These are phyloP conservation scores for Spongilla lacustris DNA, from an alignment of 37 sponge, comb jelly and placozoan genomes.

Conservation along the genomic window DNA sequence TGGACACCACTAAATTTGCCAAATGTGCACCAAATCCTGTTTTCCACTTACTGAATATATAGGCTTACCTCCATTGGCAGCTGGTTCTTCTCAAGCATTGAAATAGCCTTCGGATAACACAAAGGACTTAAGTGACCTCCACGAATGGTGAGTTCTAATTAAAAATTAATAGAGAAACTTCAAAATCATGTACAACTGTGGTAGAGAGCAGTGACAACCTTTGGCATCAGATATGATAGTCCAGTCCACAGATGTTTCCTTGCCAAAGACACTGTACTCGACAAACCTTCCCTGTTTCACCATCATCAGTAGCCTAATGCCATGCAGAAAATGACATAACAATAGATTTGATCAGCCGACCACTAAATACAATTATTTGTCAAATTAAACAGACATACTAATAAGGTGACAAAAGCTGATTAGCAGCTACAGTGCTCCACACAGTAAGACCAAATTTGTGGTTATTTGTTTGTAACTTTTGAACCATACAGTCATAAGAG, in stretches of 20 bases:
- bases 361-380: background rate
- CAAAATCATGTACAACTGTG: background rate
- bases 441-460: too few species aligned
- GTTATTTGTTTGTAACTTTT: too few species aligned
- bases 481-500: too few species aligned
- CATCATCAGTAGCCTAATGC: slow-evolving; percentile 60
- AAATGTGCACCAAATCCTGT: too few species aligned
- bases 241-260: slow-evolving; percentile 75
- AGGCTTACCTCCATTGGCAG: slow-evolving; percentile 69
- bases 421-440: too few species aligned
- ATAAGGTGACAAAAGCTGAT: too few species aligned
- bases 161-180: background rate
- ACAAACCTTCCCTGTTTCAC: slow-evolving; percentile 65
- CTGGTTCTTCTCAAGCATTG: slow-evolving; percentile 69
- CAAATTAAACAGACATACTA: too few species aligned
- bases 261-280: slow-evolving; percentile 74
- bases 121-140: slow-evolving; percentile 70
- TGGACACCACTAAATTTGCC: too few species aligned
- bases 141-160: slow-evolving; percentile 61
- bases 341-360: background rate
- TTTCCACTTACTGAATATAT: too few species aligned
- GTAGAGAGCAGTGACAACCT: slow-evolving; percentile 20
- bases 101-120: slow-evolving; percentile 70
- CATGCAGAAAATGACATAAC: background rate
- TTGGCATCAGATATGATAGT: slow-evolving; percentile 71